These are phyloP conservation scores for Cryptosula pallasiana DNA, from an alignment of 2,888 invertebrate genomes.

Conservation along the genomic window DNA sequence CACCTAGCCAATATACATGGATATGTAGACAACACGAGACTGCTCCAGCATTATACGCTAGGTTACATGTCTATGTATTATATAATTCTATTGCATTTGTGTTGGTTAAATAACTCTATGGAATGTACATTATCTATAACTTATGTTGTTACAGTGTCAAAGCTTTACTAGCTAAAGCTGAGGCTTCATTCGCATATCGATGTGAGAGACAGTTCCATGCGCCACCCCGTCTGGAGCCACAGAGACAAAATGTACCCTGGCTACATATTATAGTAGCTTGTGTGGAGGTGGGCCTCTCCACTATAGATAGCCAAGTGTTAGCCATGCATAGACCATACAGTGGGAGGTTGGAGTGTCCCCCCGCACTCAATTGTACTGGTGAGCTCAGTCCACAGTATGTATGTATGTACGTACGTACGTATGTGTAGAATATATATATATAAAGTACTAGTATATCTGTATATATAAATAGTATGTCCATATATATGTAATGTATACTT, in stretches of 20 bases:
- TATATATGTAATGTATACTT: too few species aligned
- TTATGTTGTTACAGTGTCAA: constrained; percentile 21
- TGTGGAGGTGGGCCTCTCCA: constrained; percentile 36
- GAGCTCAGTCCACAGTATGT: too few species aligned
- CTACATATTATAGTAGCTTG: constrained; percentile 39
- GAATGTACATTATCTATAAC: too few species aligned
- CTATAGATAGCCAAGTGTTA: constrained; percentile 32
- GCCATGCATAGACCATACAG: neutral
- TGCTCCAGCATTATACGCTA: neutral
- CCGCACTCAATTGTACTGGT: too few species aligned
- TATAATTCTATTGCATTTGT: too few species aligned
- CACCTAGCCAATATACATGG: neutral
- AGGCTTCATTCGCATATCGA: constrained; percentile 36
- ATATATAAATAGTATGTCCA: too few species aligned
- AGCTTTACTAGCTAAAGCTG: constrained; percentile 27
- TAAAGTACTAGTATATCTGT: too few species aligned
- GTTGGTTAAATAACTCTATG: too few species aligned
- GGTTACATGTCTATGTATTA: too few species aligned
- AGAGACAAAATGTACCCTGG: constrained; percentile 41
- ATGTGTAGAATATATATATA: too few species aligned
- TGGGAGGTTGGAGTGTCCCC: too few species aligned
- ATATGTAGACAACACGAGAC: neutral
- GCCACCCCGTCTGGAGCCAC: constrained; percentile 29
- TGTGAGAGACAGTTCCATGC: constrained; percentile 31
- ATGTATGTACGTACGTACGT: too few species aligned